These are phyloP conservation scores for Oreocharis arfaki DNA, from an alignment of 2,113 vertebrate genomes.

Conservation along the genomic window DNA sequence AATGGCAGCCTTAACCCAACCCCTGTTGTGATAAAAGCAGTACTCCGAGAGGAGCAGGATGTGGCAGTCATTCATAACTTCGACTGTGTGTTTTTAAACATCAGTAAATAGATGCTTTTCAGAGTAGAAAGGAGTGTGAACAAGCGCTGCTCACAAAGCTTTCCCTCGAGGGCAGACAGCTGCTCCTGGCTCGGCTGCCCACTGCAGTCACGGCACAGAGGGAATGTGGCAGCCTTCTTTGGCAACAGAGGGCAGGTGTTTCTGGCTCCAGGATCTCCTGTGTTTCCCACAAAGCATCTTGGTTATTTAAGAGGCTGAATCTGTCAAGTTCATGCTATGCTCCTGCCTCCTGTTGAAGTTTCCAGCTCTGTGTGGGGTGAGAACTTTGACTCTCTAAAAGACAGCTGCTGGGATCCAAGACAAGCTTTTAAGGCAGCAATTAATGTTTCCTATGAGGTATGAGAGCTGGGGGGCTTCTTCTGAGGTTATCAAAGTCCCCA, in stretches of 20 bases:
- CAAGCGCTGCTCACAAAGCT: not conserved
- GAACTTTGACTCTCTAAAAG: not conserved
- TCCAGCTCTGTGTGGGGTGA: not conserved
- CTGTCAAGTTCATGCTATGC: not conserved
- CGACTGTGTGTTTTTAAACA: not conserved
- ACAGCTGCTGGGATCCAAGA: not conserved
- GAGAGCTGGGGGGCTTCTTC: not conserved
- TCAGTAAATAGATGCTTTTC: not conserved
- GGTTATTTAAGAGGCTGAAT: not conserved
- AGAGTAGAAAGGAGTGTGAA: not conserved
- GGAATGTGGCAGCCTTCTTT: not conserved
- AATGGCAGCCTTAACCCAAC: not conserved
- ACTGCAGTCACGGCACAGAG: not conserved
- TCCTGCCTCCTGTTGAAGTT: not conserved
- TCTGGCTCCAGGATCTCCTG: not conserved
- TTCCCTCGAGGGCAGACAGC: not conserved
- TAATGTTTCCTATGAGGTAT: not conserved
- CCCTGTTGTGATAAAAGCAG: not conserved
- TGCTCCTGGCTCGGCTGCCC: not conserved
- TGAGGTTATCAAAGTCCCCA: not conserved
- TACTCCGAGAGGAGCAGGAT: not conserved
- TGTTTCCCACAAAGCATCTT: not conserved
- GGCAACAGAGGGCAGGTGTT: not conserved
- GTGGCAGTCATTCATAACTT: not conserved
- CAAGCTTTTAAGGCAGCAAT: not conserved